Conservation (phyloP, 2,888 invertebrate genomes). For the Eupithecia insigniata region DNA sequence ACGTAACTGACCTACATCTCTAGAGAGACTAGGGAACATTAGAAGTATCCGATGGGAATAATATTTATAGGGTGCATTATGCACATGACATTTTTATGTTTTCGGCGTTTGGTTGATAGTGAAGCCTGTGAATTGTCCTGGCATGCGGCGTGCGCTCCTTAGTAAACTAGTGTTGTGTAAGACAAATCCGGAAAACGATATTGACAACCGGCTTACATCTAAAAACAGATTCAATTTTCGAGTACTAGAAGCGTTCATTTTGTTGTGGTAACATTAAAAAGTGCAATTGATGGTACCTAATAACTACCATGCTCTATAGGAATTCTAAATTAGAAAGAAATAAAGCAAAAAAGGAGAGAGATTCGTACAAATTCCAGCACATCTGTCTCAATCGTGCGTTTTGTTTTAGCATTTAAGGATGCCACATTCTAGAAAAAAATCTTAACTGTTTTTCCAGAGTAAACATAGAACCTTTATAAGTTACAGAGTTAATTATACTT, state of each 20-base stretch:
- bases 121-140: conserved; percentile 52
- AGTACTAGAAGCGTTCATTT: not conserved
- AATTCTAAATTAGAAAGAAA: not conserved
- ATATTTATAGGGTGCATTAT: conserved; percentile 83
- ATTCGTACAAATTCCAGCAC: not conserved
- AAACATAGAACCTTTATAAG: not conserved
- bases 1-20: conserved; percentile 81
- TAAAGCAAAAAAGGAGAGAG: not conserved
- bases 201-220: not conserved
- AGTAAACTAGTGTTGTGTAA: conserved; percentile 11
- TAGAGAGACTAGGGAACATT: conserved; percentile 74
- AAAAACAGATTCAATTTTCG: not conserved
- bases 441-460: not conserved
- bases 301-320: no score
- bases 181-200: conserved; percentile 7
- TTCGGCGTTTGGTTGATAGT: conserved; percentile 74
- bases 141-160: conserved; percentile 43
- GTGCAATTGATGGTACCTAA: not conserved
- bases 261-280: not conserved
- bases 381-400: not conserved
- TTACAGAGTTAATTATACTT: not conserved
- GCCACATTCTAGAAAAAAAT: not conserved
- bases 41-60: conserved; percentile 74
- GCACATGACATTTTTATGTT: conserved; percentile 83
- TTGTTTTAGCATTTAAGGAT: not conserved